A percentile compares a stretch with the other conserved stretches of the same genome.
Conservation (phyloP, 2,113 vertebrate species). For the Microcebus griseorufus region DNA sequence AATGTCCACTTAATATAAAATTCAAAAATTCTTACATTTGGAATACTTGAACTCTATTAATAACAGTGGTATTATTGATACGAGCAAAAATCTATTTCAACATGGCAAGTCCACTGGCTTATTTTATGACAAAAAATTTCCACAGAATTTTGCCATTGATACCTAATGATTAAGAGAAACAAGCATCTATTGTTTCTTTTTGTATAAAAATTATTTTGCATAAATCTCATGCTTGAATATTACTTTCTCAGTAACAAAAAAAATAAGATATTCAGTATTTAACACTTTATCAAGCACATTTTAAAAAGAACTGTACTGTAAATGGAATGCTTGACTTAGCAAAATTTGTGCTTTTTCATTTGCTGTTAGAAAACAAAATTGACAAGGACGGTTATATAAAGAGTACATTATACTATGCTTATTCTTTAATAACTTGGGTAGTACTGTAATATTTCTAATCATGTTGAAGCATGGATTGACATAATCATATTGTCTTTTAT, state of each 20-base stretch:
- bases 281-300: slow-evolving; percentile 57
- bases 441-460: slow-evolving; percentile 62
- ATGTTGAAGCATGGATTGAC: slow-evolving; percentile 46
- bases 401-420: slow-evolving; percentile 8
- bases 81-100: slow-evolving; percentile 73
- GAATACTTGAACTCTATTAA: slow-evolving; percentile 85
- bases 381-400: slow-evolving; percentile 18
- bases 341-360: slow-evolving; percentile 47
- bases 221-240: slow-evolving; percentile 49
- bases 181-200: slow-evolving; percentile 72
- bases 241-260: slow-evolving; percentile 58
- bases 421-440: slow-evolving; percentile 36
- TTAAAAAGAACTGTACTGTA: slow-evolving; percentile 69
- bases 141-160: slow-evolving; percentile 80
- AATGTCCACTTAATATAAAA: slow-evolving; percentile 34
- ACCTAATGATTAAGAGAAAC: slow-evolving; percentile 63
- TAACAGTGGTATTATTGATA: slow-evolving; percentile 1
- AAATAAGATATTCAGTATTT: slow-evolving; percentile 50
- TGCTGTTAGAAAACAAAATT: slow-evolving; percentile 33
- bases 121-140: slow-evolving; percentile 77
- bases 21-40: slow-evolving; percentile 64
- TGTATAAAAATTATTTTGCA: slow-evolving; percentile 55
- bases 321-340: slow-evolving; percentile 53
- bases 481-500: slow-evolving; percentile 47
- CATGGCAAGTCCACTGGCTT: slow-evolving; percentile 43